phyloP scores from a whole-genome alignment of 2,797 vertebrate genomes.

The Acomys russatus region DNA sequence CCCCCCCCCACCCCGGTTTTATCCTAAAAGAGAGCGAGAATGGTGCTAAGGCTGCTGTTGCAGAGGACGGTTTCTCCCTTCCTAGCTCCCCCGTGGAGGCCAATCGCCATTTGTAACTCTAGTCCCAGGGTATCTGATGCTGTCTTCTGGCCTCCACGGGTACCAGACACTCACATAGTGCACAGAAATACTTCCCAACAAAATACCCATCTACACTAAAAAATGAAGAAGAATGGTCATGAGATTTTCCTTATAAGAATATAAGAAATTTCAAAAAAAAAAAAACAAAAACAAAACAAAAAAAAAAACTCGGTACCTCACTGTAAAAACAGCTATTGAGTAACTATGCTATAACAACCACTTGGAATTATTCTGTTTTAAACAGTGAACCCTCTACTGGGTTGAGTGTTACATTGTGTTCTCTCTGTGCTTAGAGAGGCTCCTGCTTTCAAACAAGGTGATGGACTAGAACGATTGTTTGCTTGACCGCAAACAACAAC shows the following conservation, averaged over 20 bases:
- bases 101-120: not conserved
- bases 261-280: not conserved
- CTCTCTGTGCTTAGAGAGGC: not conserved
- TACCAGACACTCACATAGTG: not conserved
- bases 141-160: not conserved
- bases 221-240: not conserved
- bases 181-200: too few species aligned
- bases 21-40: conserved; percentile 18
- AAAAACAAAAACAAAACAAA: too few species aligned
- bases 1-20: not conserved
- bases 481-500: conserved; percentile 18
- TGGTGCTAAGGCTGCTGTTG: not conserved
- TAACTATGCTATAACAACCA: not conserved
- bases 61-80: not conserved
- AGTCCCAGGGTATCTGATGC: too few species aligned
- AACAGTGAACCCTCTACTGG: not conserved
- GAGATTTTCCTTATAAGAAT: conserved; percentile 29
- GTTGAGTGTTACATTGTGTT: not conserved
- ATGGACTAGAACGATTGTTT: conserved; percentile 6
- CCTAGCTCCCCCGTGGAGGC: not conserved
- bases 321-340: conserved; percentile 25
- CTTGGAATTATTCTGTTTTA: not conserved
- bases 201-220: not conserved
- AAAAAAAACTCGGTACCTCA: not conserved
- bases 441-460: not conserved